phyloP scores from a whole-genome alignment of 2,888 invertebrate species.

The Argyra leucocephala region DNA sequence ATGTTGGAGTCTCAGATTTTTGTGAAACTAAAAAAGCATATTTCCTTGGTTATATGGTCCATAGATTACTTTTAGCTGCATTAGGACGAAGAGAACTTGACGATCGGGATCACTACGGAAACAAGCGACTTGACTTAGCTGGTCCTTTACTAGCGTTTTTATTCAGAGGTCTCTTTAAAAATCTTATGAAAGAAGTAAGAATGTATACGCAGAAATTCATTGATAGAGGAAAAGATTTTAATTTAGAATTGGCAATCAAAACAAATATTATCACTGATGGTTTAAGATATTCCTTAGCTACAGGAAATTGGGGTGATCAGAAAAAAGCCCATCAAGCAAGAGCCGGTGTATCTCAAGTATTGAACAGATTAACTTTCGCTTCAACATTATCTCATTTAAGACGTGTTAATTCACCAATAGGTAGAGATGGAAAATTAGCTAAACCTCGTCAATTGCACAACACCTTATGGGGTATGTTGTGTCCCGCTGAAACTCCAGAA shows the following conservation, averaged over 20 bases:
- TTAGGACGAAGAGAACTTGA: conserved; percentile 93
- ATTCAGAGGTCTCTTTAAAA: conserved; percentile 92
- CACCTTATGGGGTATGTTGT: conserved; percentile 99
- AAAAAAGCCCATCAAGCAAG: conserved; percentile 95
- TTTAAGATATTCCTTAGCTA: conserved; percentile 92
- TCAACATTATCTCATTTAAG: conserved; percentile 96
- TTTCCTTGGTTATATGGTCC: conserved; percentile 98
- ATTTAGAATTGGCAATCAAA: conserved; percentile 79
- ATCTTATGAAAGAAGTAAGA: conserved; percentile 91
- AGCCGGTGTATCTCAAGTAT: conserved; percentile 62
- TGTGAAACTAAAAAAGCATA: conserved; percentile 99
- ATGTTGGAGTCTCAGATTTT: conserved; percentile 98
- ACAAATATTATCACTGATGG: conserved; percentile 98
- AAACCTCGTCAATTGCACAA: conserved; percentile 98
- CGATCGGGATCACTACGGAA: conserved; percentile 99
- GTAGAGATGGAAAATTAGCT: conserved; percentile 96
- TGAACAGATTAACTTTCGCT: conserved; percentile 96
- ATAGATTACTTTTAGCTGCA: conserved; percentile 85
- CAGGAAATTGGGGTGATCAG: conserved; percentile 99
- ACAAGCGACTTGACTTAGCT: conserved; percentile 94
- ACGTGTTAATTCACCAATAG: conserved; percentile 97
- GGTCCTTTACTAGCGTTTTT: conserved; percentile 94
- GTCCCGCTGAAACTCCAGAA: conserved; percentile 99
- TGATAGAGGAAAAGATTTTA: conserved; percentile 97
- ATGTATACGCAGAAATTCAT: conserved; percentile 99